A percentile compares a stretch with the other conserved stretches of the same genome.
phyloP scores from a whole-genome alignment of 2,797 vertebrate species.

The Leucoraja ocellata region DNA sequence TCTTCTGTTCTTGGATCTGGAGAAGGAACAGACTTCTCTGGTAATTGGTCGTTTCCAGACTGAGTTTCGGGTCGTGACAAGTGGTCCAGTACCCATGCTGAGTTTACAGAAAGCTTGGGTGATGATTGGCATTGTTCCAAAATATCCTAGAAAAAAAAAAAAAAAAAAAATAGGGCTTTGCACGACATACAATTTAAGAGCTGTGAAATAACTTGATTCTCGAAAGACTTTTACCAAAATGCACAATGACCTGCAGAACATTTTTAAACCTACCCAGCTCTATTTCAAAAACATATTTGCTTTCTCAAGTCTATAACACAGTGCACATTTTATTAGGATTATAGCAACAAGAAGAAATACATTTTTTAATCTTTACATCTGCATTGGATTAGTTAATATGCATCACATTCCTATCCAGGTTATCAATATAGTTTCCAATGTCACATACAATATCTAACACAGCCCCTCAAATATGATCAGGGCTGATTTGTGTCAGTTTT shows the following conservation, averaged over 20 bases:
- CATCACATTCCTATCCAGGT: background rate
- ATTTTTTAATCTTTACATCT: background rate
- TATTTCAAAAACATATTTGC: too few relatives aligned
- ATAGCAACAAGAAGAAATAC: background rate
- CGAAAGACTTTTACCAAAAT: background rate
- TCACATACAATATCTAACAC: too few relatives aligned
- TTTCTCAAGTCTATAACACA: background rate
- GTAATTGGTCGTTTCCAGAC: background rate
- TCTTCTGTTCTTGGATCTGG: constrained; percentile 42
- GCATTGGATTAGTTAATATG: too few relatives aligned
- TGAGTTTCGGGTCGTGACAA: constrained; percentile 40
- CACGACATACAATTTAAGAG: background rate
- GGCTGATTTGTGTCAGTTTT: too few relatives aligned
- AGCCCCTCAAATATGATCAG: too few relatives aligned
- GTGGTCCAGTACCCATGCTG: constrained; percentile 59
- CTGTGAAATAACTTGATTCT: background rate
- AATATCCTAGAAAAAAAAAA: constrained; percentile 49
- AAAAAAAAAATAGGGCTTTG: background rate
- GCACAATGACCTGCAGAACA: background rate
- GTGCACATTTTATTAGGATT: background rate
- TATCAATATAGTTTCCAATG: background rate
- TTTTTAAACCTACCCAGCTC: background rate
- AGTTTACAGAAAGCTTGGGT: constrained; percentile 53
- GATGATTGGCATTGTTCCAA: constrained; percentile 51
- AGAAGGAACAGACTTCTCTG: background rate